Base-by-base conservation (phyloP, 1,140 invertebrate species). In the Aradophagus sp. region DNA sequence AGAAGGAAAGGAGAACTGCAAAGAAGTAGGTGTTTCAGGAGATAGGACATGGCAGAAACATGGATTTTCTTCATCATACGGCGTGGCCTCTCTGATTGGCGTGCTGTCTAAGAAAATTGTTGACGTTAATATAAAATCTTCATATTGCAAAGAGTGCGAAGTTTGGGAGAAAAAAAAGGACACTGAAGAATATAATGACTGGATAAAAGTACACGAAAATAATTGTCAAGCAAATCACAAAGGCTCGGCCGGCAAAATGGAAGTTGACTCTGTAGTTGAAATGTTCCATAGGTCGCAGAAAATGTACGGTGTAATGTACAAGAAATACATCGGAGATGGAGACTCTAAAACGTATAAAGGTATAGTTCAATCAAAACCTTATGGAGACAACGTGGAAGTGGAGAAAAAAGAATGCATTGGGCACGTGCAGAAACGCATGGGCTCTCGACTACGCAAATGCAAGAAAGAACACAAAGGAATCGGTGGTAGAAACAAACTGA, bases 41-140 rank as follows among this genome's bases (percentile, higher is more conserved):
- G 62, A 71, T 58, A 50, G 67, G 11, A 61, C 66, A 0, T 74
- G 72, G 66, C 20, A 34, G n/a, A 63, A 56, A 29, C 19, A 41
- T 34, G 61, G 66, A n/a, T 63, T 52, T 36, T 27, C 35, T 5
- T 68, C 44, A 1, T 27, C 47, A 10, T 29, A 48, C 27, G 50
- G 70, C 27, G 47, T 69, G 10, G 10, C 20, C n/a, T 29, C 38
- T 23, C 12, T 67, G 4, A 72, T 74, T 27, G 68, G 44, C 7
- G 32, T 20, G 36, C 52, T 65, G 12, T 29, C 41, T 4, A 41
- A 38, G 2, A 73, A 73, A 53, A 19, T 68, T 50, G 13, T 68
- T 16, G 65, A 73, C 29, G 44, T 52, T 7, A 38, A 39, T 13
- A 39, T 62, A 0, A 47, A 45, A 47, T 44, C 38, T 20, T 16